Percentiles rank a stretch among this genome's conserved stretches.
Conservation (phyloP, 2,797 vertebrate species). For the Tauraco hartlaubi region DNA sequence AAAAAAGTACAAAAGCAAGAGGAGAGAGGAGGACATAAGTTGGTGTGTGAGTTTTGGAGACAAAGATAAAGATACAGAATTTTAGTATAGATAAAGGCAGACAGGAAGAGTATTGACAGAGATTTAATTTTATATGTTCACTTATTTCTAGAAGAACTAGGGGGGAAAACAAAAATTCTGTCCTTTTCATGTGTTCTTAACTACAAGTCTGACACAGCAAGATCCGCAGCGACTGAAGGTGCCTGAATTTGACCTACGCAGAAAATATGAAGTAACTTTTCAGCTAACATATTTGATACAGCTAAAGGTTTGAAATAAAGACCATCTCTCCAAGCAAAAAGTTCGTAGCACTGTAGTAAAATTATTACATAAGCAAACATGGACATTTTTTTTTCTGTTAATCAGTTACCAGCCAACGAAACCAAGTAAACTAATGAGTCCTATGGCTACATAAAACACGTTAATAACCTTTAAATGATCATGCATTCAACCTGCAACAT, state of each 20-base stretch:
- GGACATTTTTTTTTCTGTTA: constrained; percentile 56
- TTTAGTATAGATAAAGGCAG: background rate
- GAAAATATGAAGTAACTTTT: background rate
- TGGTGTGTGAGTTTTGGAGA: background rate
- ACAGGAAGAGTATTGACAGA: background rate
- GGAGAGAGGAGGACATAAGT: background rate
- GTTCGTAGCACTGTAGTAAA: constrained; percentile 59
- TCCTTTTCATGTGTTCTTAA: background rate
- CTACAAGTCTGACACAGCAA: constrained; percentile 3
- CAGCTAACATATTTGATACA: background rate
- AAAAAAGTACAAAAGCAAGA: background rate
- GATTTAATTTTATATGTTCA: background rate
- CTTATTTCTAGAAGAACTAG: background rate
- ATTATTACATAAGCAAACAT: constrained; percentile 54
- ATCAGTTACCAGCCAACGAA: constrained; percentile 66
- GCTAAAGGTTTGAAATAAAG: constrained; percentile 13
- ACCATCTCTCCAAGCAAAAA: constrained; percentile 85
- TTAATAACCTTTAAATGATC: constrained; percentile 58
- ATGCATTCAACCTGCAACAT: constrained; percentile 50
- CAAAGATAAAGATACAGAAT: background rate
- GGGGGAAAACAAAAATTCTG: background rate
- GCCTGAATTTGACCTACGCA: background rate
- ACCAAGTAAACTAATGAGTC: background rate
- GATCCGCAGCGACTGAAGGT: background rate
- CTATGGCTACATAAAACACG: constrained; percentile 8